These are phyloP conservation scores for Blennius ocellaris DNA, from an alignment of 2,113 vertebrate genomes.

Conservation along the genomic window DNA sequence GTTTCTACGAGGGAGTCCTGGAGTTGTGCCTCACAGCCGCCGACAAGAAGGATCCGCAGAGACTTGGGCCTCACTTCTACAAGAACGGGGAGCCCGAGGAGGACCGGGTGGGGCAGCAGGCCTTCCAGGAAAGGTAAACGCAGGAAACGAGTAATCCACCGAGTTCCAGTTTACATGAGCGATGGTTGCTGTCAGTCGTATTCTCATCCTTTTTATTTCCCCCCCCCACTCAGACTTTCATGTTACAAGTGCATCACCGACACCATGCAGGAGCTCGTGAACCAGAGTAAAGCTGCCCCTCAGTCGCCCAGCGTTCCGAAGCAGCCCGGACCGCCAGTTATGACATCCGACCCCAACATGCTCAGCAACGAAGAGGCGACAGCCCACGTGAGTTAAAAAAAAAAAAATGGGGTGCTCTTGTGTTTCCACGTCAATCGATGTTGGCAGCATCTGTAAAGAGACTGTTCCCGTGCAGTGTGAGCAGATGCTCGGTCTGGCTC, in stretches of 20 bases:
- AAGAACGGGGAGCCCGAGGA: constrained; percentile 98
- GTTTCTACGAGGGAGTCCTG: constrained; percentile 96
- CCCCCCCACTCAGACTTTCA: constrained; percentile 82
- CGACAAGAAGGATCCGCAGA: constrained; percentile 96
- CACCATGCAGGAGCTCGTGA: constrained; percentile 96
- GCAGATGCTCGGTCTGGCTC: constrained; percentile 92
- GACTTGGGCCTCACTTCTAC: constrained; percentile 96
- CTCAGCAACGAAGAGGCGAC: constrained; percentile 97
- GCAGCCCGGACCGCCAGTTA: constrained; percentile 94
- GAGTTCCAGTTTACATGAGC: not conserved
- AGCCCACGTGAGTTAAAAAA: constrained; percentile 88
- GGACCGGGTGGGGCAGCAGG: constrained; percentile 89
- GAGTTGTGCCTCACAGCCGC: constrained; percentile 95
- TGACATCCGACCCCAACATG: constrained; percentile 98
- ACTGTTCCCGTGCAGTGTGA: constrained; percentile 87
- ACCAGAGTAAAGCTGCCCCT: constrained; percentile 97
- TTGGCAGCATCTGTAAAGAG: constrained; percentile 22
- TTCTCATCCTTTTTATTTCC: not conserved
- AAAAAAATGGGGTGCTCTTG: not conserved
- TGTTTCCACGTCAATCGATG: not conserved
- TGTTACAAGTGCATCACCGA: constrained; percentile 98
- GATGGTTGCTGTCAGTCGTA: not conserved
- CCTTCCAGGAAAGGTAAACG: constrained; percentile 92
- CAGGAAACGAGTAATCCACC: not conserved
- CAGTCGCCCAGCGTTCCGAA: constrained; percentile 98